Percentiles rank a stretch among this genome's conserved stretches.
Evolutionary conservation across 2,888 invertebrate species (phyloP).

Genomic region (Archips crataeganus): DNA sequence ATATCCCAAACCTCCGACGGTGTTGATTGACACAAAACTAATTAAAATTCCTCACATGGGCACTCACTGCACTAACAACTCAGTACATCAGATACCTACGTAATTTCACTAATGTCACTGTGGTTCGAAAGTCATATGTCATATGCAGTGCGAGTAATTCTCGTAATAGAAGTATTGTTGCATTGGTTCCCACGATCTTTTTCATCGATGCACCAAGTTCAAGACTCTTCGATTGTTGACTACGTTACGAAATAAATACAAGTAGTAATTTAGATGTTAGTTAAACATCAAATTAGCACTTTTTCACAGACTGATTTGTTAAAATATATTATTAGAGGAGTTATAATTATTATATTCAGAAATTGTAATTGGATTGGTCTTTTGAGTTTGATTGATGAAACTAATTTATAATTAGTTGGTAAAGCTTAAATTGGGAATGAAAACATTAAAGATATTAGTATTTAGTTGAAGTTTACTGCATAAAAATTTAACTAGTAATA

Average conservation of each 20-base stretch:
- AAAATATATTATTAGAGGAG: slow-evolving; percentile 23
- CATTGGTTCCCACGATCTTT: slow-evolving; percentile 51
- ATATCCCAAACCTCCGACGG: slow-evolving; percentile 25
- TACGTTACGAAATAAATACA: slow-evolving; percentile 39
- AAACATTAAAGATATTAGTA: neutral
- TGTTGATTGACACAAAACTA: slow-evolving; percentile 26
- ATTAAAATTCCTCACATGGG: slow-evolving; percentile 43
- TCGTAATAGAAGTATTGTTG: slow-evolving; percentile 43
- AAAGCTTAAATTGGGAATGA: neutral
- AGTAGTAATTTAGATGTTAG: slow-evolving; percentile 45
- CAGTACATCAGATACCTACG: slow-evolving; percentile 42
- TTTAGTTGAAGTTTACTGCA: neutral
- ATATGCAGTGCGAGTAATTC: slow-evolving; percentile 44
- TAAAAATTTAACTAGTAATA: neutral
- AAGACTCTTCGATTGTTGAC: slow-evolving; percentile 35
- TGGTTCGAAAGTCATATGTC: slow-evolving; percentile 49
- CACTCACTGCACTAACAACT: slow-evolving; percentile 43
- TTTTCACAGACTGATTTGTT: slow-evolving; percentile 39
- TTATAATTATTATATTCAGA: slow-evolving; percentile 32
- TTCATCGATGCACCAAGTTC: slow-evolving; percentile 47
- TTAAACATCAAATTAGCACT: slow-evolving; percentile 33
- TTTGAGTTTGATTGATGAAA: slow-evolving; percentile 24
- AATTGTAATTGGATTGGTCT: slow-evolving; percentile 26
- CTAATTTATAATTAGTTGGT: neutral
- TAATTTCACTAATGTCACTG: slow-evolving; percentile 44